A percentile compares a stretch with the other conserved stretches of the same genome.
phyloP scores from a whole-genome alignment of 2,797 vertebrate genomes.

The Peromyscus nudipes region DNA sequence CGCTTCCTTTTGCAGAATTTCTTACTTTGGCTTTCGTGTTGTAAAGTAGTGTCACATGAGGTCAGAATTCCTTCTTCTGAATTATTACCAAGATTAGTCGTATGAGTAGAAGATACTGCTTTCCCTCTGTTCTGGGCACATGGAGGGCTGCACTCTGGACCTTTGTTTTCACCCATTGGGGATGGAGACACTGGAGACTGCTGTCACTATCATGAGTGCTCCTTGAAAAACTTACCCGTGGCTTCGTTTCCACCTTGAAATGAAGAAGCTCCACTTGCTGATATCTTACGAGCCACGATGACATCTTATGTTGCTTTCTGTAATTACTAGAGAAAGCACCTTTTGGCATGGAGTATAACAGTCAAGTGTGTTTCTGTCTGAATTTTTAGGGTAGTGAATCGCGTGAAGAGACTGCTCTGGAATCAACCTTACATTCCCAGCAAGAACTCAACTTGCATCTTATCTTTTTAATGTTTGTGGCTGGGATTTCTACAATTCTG shows the following conservation, averaged over 20 bases:
- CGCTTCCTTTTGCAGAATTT: not conserved
- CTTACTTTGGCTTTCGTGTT: not conserved
- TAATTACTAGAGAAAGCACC: not conserved
- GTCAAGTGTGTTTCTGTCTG: not conserved
- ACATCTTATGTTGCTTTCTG: not conserved
- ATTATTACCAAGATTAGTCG: not conserved
- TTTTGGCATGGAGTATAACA: not conserved
- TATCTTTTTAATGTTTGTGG: not conserved
- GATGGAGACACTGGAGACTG: too few relatives aligned
- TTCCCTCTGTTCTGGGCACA: not conserved
- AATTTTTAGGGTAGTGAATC: conserved; percentile 8
- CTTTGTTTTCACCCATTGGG: not conserved
- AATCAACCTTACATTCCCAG: not conserved
- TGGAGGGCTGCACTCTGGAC: not conserved
- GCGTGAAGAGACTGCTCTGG: not conserved
- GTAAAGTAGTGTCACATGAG: not conserved
- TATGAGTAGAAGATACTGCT: not conserved
- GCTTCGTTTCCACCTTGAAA: not conserved
- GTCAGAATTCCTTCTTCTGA: not conserved
- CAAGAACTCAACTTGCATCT: not conserved
- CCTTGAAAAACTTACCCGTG: not conserved
- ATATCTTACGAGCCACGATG: not conserved
- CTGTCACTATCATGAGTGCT: not conserved
- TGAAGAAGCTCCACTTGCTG: not conserved
- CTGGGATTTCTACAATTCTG: not conserved